These are phyloP conservation scores for Panthera uncia DNA, from an alignment of 2,113 vertebrate species.

Conservation along the genomic window DNA sequence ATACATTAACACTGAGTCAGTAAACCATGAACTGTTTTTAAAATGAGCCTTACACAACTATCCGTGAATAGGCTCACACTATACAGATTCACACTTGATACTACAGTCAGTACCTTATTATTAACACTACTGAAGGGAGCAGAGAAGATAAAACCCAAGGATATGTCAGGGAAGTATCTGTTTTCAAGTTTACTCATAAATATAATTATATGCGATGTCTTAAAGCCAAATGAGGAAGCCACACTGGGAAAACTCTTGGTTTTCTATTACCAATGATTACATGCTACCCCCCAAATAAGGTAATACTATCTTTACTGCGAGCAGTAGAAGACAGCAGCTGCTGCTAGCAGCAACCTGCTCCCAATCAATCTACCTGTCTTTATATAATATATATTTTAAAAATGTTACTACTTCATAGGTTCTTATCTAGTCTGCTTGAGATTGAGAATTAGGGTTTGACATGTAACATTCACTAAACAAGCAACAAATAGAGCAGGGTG, in stretches of 20 bases:
- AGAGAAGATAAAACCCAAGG: constrained; percentile 7
- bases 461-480: background rate
- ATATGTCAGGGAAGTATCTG: background rate
- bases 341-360: background rate
- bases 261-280: background rate
- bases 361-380: background rate
- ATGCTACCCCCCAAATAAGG: background rate
- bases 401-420: background rate
- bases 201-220: background rate
- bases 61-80: background rate
- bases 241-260: background rate
- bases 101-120: background rate
- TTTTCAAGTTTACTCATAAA: constrained; percentile 40
- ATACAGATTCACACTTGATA: background rate
- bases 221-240: constrained; percentile 29
- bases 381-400: background rate
- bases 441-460: background rate
- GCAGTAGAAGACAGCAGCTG: background rate
- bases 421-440: background rate
- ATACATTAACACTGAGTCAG: background rate
- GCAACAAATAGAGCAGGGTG: background rate
- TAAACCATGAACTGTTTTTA: background rate
- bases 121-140: background rate
- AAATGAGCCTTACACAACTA: background rate
- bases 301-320: background rate